These are phyloP conservation scores for Hypena proboscidalis DNA, from an alignment of 2,888 invertebrate species.

Conservation along the genomic window DNA sequence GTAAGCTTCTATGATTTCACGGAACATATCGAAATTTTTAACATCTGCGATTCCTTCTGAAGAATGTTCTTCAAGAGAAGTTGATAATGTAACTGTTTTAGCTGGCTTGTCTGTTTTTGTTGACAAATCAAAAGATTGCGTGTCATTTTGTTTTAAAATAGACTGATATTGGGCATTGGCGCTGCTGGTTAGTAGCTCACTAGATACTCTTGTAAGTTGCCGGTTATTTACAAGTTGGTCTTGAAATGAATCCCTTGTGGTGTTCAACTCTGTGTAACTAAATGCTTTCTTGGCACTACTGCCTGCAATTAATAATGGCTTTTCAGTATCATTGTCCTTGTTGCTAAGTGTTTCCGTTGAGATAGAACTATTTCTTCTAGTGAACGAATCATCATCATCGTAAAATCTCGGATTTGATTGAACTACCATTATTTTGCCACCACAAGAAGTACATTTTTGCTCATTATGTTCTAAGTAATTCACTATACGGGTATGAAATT, in stretches of 20 bases:
- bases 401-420: constrained; percentile 58
- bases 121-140: not conserved
- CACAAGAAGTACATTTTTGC: constrained; percentile 81
- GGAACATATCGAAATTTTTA: constrained; percentile 64
- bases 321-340: constrained; percentile 9
- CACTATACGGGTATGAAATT: constrained; percentile 82
- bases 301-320: not conserved
- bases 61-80: constrained; percentile 34
- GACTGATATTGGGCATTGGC: constrained; percentile 47
- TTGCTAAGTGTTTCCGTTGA: not conserved
- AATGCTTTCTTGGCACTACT: constrained; percentile 11
- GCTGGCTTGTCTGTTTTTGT: constrained; percentile 37
- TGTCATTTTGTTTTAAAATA: constrained; percentile 57
- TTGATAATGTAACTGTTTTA: constrained; percentile 72
- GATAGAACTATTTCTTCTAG: constrained; percentile 3
- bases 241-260: constrained; percentile 21
- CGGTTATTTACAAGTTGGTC: constrained; percentile 2
- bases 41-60: constrained; percentile 32
- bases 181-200: constrained; percentile 21
- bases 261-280: constrained; percentile 12
- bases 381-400: constrained; percentile 11
- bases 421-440: constrained; percentile 68
- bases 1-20: constrained; percentile 66
- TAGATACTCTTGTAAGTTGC: constrained; percentile 21
- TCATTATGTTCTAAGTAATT: constrained; percentile 78